Conservation (phyloP, 2,888 invertebrate genomes). For the Tenthredo distinguenda region DNA sequence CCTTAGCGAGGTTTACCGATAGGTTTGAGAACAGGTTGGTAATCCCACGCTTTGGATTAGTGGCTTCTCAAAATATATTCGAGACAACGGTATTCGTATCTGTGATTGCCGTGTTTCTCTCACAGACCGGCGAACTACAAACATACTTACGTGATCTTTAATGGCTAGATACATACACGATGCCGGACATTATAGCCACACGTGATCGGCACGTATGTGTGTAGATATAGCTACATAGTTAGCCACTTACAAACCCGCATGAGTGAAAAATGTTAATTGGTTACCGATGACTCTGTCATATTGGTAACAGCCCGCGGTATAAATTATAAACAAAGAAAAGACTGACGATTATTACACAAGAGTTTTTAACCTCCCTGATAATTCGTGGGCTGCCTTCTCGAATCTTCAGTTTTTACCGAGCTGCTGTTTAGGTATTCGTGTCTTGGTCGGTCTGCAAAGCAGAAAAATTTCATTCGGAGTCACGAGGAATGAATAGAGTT, state of each 20-base stretch:
- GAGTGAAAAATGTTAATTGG: conserved; percentile 62
- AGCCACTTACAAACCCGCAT: conserved; percentile 47
- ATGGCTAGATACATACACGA: neutral
- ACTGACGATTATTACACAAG: conserved; percentile 1
- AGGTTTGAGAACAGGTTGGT: conserved; percentile 3
- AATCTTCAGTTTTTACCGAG: neutral
- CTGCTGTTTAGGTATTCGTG: neutral
- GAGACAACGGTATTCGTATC: conserved; percentile 42
- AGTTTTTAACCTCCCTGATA: conserved; percentile 20
- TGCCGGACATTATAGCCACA: neutral
- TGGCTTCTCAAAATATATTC: conserved; percentile 43
- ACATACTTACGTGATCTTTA: conserved; percentile 37
- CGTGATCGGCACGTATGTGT: neutral
- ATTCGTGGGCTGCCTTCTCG: conserved; percentile 35
- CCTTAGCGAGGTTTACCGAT: neutral
- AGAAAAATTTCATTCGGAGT: neutral
- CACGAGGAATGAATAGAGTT: neutral
- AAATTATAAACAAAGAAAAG: conserved; percentile 32
- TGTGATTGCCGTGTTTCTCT: conserved; percentile 24
- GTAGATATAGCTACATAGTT: neutral
- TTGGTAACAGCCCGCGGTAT: conserved; percentile 28
- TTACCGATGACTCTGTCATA: conserved; percentile 58
- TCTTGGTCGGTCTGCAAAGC: conserved; percentile 16
- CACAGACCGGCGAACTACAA: conserved; percentile 21
- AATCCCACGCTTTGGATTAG: conserved; percentile 40